A percentile compares a stretch with the other conserved stretches of the same genome.
These are phyloP conservation scores for Psettodes erumei DNA, from an alignment of 2,113 vertebrate species.

Conservation along the genomic window DNA sequence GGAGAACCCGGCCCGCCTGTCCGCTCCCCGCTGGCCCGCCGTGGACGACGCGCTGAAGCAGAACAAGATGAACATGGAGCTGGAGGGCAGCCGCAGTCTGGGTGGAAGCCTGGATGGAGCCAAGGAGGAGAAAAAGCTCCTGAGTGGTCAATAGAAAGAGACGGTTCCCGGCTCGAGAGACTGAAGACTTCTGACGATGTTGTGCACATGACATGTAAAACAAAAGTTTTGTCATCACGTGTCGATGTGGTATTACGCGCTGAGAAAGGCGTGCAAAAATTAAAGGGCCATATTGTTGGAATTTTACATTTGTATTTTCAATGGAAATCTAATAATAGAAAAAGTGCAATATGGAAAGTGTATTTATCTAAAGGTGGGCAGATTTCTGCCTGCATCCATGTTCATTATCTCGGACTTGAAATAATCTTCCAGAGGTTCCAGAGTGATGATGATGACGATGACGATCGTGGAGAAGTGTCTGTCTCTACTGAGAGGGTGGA, in stretches of 20 bases:
- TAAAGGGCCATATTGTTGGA: background rate
- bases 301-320: conserved; percentile 19
- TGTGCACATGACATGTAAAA: background rate
- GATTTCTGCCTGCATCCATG: background rate
- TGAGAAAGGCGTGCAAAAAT: background rate
- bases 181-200: conserved; percentile 18
- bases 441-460: background rate
- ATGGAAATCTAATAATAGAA: conserved; percentile 34
- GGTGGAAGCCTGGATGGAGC: conserved; percentile 74
- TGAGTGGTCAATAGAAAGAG: conserved; percentile 54
- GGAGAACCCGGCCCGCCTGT: conserved; percentile 48
- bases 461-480: conserved; percentile 7
- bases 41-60: conserved; percentile 58
- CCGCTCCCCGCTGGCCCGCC: conserved; percentile 11
- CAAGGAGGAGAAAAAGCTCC: conserved; percentile 76
- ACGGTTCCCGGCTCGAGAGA: background rate
- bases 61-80: conserved; percentile 78
- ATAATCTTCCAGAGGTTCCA: conserved; percentile 3
- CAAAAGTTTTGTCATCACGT: conserved; percentile 2
- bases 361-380: conserved; percentile 49
- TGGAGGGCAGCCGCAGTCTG: conserved; percentile 69
- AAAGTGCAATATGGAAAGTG: conserved; percentile 44
- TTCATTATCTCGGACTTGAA: conserved; percentile 8
- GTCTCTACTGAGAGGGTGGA: background rate
- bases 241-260: background rate